Evolutionary conservation across 2,113 vertebrate species (phyloP).

Genomic region (Odobenus rosmarus): DNA sequence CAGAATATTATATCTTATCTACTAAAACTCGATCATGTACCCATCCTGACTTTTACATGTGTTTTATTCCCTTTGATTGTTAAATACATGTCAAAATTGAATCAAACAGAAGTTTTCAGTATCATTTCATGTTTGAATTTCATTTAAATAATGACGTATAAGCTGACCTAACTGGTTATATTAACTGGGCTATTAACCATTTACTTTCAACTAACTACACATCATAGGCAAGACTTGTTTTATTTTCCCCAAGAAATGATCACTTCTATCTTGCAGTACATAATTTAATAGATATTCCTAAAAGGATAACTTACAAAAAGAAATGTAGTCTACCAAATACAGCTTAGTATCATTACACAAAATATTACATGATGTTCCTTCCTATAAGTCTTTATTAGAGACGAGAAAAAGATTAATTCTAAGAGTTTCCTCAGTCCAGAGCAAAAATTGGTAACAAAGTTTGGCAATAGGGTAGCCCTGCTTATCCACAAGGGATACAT

Average conservation of each 20-base stretch:
- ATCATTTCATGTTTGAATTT: constrained; percentile 49
- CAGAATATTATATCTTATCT: constrained; percentile 38
- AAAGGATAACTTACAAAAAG: neutral
- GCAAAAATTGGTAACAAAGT: neutral
- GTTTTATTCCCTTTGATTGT: neutral
- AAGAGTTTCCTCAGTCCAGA: neutral
- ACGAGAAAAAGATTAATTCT: neutral
- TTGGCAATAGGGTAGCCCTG: neutral
- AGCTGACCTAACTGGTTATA: neutral
- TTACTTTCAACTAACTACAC: neutral
- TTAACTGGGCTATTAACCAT: constrained; percentile 26
- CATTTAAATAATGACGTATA: constrained; percentile 50
- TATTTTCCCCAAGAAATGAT: constrained; percentile 55
- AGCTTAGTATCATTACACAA: neutral
- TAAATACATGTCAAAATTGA: neutral
- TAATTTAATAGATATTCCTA: constrained; percentile 31
- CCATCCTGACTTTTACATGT: neutral
- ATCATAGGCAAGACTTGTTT: neutral
- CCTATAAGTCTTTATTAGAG: neutral
- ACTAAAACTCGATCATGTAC: neutral
- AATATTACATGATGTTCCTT: neutral
- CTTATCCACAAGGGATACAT: neutral
- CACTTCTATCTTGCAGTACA: neutral
- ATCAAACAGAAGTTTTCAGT: neutral
- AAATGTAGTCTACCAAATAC: neutral